Base-by-base conservation (phyloP, 2,113 vertebrate species). In the Willisornis vidua region DNA sequence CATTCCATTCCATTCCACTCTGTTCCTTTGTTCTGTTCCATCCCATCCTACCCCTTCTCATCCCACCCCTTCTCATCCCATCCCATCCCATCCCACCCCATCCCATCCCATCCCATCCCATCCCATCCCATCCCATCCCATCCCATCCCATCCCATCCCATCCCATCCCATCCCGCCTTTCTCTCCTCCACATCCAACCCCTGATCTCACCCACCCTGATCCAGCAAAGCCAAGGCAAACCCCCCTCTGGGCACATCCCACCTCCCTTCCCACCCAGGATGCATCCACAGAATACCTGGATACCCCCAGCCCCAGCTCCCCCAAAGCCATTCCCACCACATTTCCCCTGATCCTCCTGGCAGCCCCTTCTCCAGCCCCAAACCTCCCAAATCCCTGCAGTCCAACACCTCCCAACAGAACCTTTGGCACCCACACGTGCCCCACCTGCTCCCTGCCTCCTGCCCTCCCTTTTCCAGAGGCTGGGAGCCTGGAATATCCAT, bases 101-200 rank as follows among this genome's bases (percentile, higher is more conserved):
- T 48, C 11, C 19, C 9, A 22, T 48, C 11, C 46, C 20, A 48
- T 48, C 12, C 33, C 37, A 37, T 37, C 37, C 37, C 37, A 19
- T 12, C 39, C 59, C 23, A 39, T 8, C 41, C 29, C 19, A 33
- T 2, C 37, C 45, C 14, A 77, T 15, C 62, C 67, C 41, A 41
- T 41, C 0, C 59, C 35, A 62, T 78, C 0, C 73, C 25, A 59
- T 37, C 0, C 43, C 45, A 62, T 26, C 2, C 52, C 18, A 74
- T 22, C 55, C 55, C 55, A 57, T 33, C 31, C 19, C 33, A 39
- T 28, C 3, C 0, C 15, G 6, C 33, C 20, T 28, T 62, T 46
- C 43, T 29, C 39, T 71, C 35, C 58, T 65, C 46, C 41, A 15
- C 17, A 12, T 54, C 73, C 70, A 75, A 54, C 23, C 17, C n/a